phyloP scores from a whole-genome alignment of 2,888 invertebrate genomes.

The Mechanitis mazaeus region DNA sequence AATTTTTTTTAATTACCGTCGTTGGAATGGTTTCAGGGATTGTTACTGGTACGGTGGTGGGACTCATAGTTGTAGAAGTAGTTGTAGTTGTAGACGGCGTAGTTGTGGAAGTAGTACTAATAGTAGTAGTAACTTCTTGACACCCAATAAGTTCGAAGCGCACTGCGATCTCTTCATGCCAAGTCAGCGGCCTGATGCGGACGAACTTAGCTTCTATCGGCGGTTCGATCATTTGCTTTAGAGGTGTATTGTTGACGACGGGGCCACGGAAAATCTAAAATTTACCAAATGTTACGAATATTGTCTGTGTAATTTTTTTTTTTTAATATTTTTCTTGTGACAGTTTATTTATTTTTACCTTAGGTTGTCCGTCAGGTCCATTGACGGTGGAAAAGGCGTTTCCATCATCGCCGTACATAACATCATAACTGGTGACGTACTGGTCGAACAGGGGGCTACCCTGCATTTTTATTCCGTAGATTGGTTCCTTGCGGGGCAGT shows the following conservation, averaged over 20 bases:
- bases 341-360: conserved; percentile 48
- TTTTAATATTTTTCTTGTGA: not conserved
- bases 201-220: conserved; percentile 86
- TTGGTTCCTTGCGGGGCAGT: conserved; percentile 78
- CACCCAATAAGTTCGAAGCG: conserved; percentile 87
- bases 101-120: conserved; percentile 21
- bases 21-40: conserved; percentile 9
- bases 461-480: conserved; percentile 85
- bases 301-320: not conserved
- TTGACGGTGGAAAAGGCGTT: conserved; percentile 76
- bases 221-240: conserved; percentile 79
- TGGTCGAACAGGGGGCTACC: conserved; percentile 82
- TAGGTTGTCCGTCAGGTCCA: conserved; percentile 70
- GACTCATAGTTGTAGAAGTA: conserved; percentile 25
- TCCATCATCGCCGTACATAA: conserved; percentile 83
- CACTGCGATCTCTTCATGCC: conserved; percentile 81
- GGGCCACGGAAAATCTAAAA: conserved; percentile 85
- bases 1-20: conserved; percentile 16
- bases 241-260: conserved; percentile 73
- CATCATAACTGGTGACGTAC: conserved; percentile 86
- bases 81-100: conserved; percentile 27
- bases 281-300: not conserved
- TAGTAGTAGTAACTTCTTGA: conserved; percentile 36
- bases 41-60: conserved; percentile 15
- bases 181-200: conserved; percentile 83